Percentiles rank a stretch among this genome's conserved stretches.
phyloP scores from a whole-genome alignment of 2,113 vertebrate species.

The Nansenia antarctica region DNA sequence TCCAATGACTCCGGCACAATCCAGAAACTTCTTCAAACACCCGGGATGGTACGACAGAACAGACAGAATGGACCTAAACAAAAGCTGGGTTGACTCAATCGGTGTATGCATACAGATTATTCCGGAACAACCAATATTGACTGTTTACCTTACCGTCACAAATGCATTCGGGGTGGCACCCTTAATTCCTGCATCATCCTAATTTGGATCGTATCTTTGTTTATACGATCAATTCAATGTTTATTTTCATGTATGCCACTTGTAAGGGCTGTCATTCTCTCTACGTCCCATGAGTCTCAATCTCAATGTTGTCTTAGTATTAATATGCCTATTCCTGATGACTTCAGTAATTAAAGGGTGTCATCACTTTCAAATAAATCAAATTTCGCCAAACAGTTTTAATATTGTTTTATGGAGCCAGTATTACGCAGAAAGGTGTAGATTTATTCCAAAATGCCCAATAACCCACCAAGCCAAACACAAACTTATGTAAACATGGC shows the following conservation, averaged over 20 bases:
- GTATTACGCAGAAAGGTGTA: conserved; percentile 70
- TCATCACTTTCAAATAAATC: conserved; percentile 73
- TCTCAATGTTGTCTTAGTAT: conserved; percentile 21
- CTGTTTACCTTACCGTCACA: too few species aligned
- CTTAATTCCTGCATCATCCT: neutral
- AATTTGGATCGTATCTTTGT: neutral
- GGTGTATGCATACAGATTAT: neutral
- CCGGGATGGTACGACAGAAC: neutral
- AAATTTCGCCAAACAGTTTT: conserved; percentile 65
- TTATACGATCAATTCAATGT: conserved; percentile 15
- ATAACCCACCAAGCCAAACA: conserved; percentile 76
- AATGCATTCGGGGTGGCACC: too few species aligned
- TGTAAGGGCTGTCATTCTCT: conserved; percentile 7
- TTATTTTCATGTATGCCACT: conserved; percentile 5
- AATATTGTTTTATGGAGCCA: conserved; percentile 68
- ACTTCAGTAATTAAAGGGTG: conserved; percentile 58
- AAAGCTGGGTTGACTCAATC: neutral
- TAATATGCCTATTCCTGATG: conserved; percentile 41
- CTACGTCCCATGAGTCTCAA: too few species aligned
- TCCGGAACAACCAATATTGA: neutral
- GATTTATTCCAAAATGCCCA: conserved; percentile 80
- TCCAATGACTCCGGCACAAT: conserved; percentile 35
- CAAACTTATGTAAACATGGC: conserved; percentile 75
- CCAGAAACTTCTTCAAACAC: conserved; percentile 35
- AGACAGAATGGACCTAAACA: neutral